Evolutionary conservation across 2,797 vertebrate species (phyloP).

Genomic region (Danio albolineatus): DNA sequence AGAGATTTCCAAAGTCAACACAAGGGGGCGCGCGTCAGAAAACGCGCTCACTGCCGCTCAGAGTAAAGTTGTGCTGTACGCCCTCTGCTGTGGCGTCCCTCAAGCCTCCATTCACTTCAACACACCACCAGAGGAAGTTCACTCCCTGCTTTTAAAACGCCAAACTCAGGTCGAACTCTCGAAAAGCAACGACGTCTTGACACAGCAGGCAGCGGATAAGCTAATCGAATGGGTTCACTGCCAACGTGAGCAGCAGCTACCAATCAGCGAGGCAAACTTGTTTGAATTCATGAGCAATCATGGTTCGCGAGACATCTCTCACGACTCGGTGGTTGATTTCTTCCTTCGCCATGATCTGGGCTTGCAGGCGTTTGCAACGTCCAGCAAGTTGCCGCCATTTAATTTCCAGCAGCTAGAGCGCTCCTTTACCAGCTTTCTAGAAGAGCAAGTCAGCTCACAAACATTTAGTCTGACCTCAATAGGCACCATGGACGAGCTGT

Average conservation of each 20-base stretch:
- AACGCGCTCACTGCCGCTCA: constrained; percentile 76
- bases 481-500: constrained; percentile 87
- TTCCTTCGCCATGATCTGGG: constrained; percentile 85
- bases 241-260: constrained; percentile 88
- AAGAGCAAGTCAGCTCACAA: constrained; percentile 73
- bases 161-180: constrained; percentile 24
- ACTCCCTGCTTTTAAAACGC: constrained; percentile 70
- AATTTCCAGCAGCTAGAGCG: constrained; percentile 72
- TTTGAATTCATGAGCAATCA: constrained; percentile 77
- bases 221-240: constrained; percentile 85
- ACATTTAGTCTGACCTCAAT: constrained; percentile 75
- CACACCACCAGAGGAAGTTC: constrained; percentile 70
- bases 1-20: constrained; percentile 13
- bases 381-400: constrained; percentile 72
- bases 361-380: constrained; percentile 68
- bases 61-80: constrained; percentile 80
- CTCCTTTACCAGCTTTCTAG: constrained; percentile 77
- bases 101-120: constrained; percentile 76
- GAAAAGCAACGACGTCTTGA: constrained; percentile 66
- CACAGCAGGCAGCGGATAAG: constrained; percentile 74
- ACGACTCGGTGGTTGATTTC: constrained; percentile 86
- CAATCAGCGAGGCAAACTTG: constrained; percentile 80
- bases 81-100: constrained; percentile 81
- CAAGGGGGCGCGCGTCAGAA: constrained; percentile 27
- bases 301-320: constrained; percentile 70